Conservation (phyloP, 2,888 invertebrate genomes). For the Drosophila infuscata region DNA sequence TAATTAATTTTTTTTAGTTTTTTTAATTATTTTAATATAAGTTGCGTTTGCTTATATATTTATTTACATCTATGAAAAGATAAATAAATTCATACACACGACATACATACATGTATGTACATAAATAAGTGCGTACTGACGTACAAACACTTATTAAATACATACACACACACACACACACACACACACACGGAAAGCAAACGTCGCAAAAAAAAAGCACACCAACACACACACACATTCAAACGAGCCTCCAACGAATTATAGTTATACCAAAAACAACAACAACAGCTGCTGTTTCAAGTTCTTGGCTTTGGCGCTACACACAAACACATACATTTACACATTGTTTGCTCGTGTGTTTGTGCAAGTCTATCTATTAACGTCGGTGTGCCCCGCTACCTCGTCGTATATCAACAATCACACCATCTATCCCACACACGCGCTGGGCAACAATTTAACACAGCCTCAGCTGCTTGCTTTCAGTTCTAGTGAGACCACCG, state of each 20-base stretch:
- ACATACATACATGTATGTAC: not conserved
- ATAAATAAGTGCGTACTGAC: not conserved
- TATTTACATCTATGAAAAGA: slow-evolving; percentile 13
- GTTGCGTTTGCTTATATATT: not conserved
- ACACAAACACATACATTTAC: slow-evolving; percentile 12
- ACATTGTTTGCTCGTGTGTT: not conserved
- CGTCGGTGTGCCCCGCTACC: slow-evolving; percentile 5
- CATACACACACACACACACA: not conserved
- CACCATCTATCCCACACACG: slow-evolving; percentile 44
- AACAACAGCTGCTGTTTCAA: slow-evolving; percentile 47
- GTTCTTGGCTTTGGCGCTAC: slow-evolving; percentile 46
- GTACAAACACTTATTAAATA: not conserved
- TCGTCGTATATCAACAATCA: slow-evolving; percentile 46
- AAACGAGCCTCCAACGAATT: slow-evolving; percentile 69
- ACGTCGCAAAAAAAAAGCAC: slow-evolving; percentile 43
- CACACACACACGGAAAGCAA: not conserved
- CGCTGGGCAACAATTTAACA: slow-evolving; percentile 48
- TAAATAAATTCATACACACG: slow-evolving; percentile 13
- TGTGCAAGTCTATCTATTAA: slow-evolving; percentile 19
- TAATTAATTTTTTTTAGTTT: not conserved
- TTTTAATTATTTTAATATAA: not conserved
- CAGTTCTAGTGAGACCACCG: slow-evolving; percentile 81
- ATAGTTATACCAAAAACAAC: slow-evolving; percentile 9
- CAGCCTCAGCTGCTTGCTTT: slow-evolving; percentile 70
- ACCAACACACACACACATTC: slow-evolving; percentile 15